Conservation (phyloP, 2,888 invertebrate species). For the Troides aeacus region DNA sequence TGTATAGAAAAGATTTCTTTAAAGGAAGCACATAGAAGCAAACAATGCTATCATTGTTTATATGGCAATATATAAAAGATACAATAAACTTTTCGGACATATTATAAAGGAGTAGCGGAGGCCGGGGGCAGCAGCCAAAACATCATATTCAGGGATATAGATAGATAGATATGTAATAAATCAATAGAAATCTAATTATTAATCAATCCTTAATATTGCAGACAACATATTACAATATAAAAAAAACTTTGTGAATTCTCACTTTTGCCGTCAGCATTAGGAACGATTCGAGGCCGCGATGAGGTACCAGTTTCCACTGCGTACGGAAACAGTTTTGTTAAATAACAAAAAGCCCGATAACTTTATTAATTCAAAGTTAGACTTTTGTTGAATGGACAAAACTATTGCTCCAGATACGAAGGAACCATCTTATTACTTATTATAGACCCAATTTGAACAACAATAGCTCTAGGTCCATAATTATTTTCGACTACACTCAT, state of each 20-base stretch:
- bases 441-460: background rate
- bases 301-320: slow-evolving; percentile 15
- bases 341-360: background rate
- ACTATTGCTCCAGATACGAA: background rate
- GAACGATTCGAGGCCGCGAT: slow-evolving; percentile 13
- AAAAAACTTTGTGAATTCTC: slow-evolving; percentile 10
- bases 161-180: background rate
- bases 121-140: background rate
- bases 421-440: background rate
- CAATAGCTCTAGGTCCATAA: background rate
- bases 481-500: no score
- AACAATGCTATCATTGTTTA: no score
- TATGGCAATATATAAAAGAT: no score
- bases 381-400: background rate
- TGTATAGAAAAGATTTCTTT: background rate
- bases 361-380: background rate
- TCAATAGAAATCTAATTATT: background rate
- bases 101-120: no score
- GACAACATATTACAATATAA: slow-evolving; percentile 27
- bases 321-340: slow-evolving; percentile 10
- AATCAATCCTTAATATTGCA: background rate
- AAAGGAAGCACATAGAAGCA: background rate
- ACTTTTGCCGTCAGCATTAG: slow-evolving; percentile 15
- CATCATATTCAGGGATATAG: background rate
- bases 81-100: no score